Percentiles rank a stretch among this genome's conserved stretches.
Evolutionary conservation across 1,140 invertebrate species (phyloP).

Genomic region (Apocrypta bakeri): DNA sequence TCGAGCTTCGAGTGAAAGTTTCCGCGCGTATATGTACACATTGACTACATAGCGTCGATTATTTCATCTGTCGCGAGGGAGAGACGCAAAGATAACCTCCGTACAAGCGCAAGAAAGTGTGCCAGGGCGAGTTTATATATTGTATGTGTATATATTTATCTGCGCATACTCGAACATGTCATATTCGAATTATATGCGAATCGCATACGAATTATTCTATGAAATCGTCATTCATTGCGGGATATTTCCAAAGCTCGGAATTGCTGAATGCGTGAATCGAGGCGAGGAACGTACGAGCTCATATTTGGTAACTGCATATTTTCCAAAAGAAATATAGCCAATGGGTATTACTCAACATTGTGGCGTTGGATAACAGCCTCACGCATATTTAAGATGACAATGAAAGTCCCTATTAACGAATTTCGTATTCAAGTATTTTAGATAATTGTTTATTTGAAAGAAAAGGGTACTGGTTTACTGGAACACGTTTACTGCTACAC

Average conservation of each 20-base stretch:
- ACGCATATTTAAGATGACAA: not conserved
- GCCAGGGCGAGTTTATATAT: not conserved
- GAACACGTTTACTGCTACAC: too few relatives aligned
- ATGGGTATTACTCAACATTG: not conserved
- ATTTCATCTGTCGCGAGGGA: constrained; percentile 13
- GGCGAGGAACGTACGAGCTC: not conserved
- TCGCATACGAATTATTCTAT: too few relatives aligned
- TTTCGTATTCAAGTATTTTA: not conserved
- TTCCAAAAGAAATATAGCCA: not conserved
- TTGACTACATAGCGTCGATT: constrained; percentile 2
- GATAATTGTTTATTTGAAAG: too few relatives aligned
- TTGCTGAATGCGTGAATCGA: not conserved
- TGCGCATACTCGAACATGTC: too few relatives aligned
- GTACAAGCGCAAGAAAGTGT: not conserved
- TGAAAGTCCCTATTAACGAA: not conserved
- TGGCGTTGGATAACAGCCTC: not conserved
- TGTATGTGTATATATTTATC: too few relatives aligned
- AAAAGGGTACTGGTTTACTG: too few relatives aligned
- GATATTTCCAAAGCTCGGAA: too few relatives aligned
- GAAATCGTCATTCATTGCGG: too few relatives aligned
- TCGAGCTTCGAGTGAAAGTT: constrained; percentile 13
- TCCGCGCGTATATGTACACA: not conserved
- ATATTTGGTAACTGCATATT: constrained; percentile 29
- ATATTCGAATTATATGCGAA: too few relatives aligned
- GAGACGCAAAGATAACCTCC: not conserved